A percentile compares a stretch with the other conserved stretches of the same genome.
These are phyloP conservation scores for Chamaea fasciata DNA, from an alignment of 2,113 vertebrate species.

Conservation along the genomic window DNA sequence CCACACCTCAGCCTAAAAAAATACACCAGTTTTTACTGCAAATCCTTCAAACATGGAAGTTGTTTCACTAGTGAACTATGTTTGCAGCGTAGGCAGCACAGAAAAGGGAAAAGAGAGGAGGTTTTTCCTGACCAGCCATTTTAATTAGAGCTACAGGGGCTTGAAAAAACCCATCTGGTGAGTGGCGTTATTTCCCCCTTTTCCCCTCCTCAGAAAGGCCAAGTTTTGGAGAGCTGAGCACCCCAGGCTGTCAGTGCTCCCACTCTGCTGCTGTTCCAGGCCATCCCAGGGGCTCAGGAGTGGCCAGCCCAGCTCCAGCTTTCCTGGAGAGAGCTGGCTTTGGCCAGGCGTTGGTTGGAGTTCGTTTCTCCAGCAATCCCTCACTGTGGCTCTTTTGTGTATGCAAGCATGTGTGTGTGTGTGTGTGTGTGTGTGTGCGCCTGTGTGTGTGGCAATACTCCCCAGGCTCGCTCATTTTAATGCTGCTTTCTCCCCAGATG, in stretches of 20 bases:
- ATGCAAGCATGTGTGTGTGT: background rate
- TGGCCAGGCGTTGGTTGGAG: fast-evolving
- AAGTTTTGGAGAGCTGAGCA: background rate
- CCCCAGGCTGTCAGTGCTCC: fast-evolving
- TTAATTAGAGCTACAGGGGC: conserved; percentile 1
- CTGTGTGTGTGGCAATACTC: background rate
- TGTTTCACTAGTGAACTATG: background rate
- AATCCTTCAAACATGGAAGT: background rate
- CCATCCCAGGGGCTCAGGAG: background rate
- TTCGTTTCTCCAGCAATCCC: background rate
- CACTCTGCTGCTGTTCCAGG: fast-evolving
- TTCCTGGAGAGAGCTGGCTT: background rate
- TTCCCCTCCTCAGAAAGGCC: background rate
- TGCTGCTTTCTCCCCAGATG: conserved; percentile 42
- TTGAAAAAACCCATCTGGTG: background rate
- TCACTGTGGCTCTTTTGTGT: background rate
- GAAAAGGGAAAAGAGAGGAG: conserved; percentile 7
- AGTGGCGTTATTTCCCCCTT: background rate
- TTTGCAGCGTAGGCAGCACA: background rate
- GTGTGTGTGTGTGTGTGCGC: background rate
- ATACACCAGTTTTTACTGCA: background rate
- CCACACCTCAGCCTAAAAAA: background rate
- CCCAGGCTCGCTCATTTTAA: conserved; percentile 33
- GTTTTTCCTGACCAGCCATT: conserved; percentile 43
- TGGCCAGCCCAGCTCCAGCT: background rate